Percentiles rank a stretch among this genome's conserved stretches.
Evolutionary conservation across 1,140 invertebrate species (phyloP).

Genomic region (Sarcophaga peregrina): DNA sequence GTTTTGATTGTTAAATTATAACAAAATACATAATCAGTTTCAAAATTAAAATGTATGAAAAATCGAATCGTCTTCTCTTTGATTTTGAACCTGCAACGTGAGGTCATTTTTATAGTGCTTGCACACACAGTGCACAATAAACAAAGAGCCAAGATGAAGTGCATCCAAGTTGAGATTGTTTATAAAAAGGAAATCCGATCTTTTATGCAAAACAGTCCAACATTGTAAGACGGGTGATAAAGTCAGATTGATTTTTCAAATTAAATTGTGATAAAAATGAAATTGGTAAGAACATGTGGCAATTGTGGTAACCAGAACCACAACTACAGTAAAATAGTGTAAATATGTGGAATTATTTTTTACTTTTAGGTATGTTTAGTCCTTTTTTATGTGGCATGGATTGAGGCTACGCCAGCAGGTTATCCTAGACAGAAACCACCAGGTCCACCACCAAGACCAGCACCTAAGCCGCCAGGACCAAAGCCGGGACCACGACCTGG

Average conservation of each 20-base stretch:
- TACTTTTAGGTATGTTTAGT: neutral
- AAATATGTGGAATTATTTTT: neutral
- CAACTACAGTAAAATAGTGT: neutral
- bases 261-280: conserved; percentile 3
- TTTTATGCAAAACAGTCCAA: neutral
- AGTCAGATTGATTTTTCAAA: neutral
- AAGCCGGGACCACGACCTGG: neutral
- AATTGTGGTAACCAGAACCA: neutral
- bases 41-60: conserved; percentile 14
- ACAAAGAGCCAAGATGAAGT: neutral
- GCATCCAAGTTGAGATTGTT: neutral
- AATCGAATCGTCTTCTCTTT: neutral
- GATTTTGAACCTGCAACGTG: conserved; percentile 7
- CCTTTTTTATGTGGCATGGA: conserved; percentile 9
- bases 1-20: too few species aligned
- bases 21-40: neutral
- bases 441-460: conserved; percentile 32
- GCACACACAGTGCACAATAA: neutral
- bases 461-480: neutral
- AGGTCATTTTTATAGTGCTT: neutral
- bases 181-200: neutral
- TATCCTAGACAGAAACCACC: conserved; percentile 40
- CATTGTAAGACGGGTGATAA: neutral
- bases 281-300: conserved; percentile 1
- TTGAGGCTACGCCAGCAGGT: conserved; percentile 36